A percentile compares a stretch with the other conserved stretches of the same genome.
phyloP scores from a whole-genome alignment of 1,140 invertebrate species.

The Hyphantria cunea region DNA sequence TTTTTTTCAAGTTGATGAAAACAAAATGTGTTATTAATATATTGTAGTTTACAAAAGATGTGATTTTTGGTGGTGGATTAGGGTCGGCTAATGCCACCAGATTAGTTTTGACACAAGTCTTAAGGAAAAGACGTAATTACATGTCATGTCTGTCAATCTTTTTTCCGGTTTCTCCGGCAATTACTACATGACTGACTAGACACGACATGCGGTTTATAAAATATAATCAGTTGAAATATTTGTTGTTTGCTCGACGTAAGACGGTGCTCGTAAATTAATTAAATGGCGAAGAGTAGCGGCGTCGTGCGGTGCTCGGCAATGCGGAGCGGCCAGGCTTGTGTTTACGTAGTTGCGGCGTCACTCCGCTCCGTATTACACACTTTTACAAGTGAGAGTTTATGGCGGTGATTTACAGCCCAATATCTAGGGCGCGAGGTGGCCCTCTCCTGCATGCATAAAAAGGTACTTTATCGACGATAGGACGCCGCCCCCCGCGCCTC shows the following conservation, averaged over 20 bases:
- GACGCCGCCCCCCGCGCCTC: slow-evolving; percentile 13
- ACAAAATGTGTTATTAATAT: too few relatives aligned
- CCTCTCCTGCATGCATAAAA: slow-evolving; percentile 30
- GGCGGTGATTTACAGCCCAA: slow-evolving; percentile 31
- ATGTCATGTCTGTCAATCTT: too few relatives aligned
- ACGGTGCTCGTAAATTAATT: slow-evolving; percentile 30
- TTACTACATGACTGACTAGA: too few relatives aligned
- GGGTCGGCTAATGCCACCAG: too few relatives aligned
- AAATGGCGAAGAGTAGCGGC: background rate
- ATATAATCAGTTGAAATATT: slow-evolving; percentile 30
- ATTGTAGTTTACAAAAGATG: too few relatives aligned
- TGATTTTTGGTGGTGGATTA: too few relatives aligned
- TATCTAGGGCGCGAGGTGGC: slow-evolving; percentile 24
- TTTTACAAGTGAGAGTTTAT: slow-evolving; percentile 29
- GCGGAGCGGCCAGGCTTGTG: background rate
- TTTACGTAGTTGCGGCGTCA: background rate
- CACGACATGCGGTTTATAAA: slow-evolving; percentile 20
- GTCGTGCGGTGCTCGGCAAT: too few relatives aligned
- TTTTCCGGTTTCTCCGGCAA: too few relatives aligned
- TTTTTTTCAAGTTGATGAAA: too few relatives aligned
- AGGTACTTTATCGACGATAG: slow-evolving; percentile 33
- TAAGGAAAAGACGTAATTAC: too few relatives aligned
- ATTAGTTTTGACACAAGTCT: too few relatives aligned
- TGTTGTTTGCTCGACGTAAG: slow-evolving; percentile 9
- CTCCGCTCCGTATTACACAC: slow-evolving; percentile 19